phyloP scores from a whole-genome alignment of 2,888 invertebrate species.

The Drosophila monieri region DNA sequence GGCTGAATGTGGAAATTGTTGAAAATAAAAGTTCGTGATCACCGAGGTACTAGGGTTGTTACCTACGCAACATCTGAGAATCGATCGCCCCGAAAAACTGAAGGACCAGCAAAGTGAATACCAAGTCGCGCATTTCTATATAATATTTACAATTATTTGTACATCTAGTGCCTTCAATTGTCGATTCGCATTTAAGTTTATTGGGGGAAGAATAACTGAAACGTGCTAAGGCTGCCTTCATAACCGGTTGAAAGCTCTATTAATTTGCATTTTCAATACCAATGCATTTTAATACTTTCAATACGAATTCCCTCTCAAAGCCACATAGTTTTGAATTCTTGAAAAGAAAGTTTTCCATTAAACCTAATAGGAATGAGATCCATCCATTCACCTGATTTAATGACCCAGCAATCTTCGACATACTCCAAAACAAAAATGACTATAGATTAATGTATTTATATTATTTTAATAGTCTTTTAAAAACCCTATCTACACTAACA shows the following conservation, averaged over 20 bases:
- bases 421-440: too few relatives aligned
- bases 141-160: not conserved
- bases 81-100: not conserved
- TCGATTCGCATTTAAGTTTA: constrained; percentile 11
- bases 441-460: constrained; percentile 4
- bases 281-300: constrained; percentile 1
- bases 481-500: not conserved
- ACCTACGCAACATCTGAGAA: constrained; percentile 39
- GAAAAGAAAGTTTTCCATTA: constrained; percentile 1
- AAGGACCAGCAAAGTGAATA: constrained; percentile 8
- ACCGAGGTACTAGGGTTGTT: not conserved
- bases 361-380: constrained; percentile 16
- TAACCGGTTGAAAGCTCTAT: constrained; percentile 35
- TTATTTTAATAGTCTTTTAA: constrained; percentile 6
- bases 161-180: constrained; percentile 16
- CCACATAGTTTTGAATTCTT: not conserved
- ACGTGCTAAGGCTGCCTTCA: not conserved
- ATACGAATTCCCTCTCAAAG: not conserved
- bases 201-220: constrained; percentile 1
- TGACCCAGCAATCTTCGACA: not conserved
- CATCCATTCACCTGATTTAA: constrained; percentile 40
- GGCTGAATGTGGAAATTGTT: constrained; percentile 24
- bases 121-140: constrained; percentile 20
- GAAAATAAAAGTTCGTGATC: not conserved
- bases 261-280: constrained; percentile 29